Base-by-base conservation (phyloP, 2,888 invertebrate genomes). In the Neria commutata region DNA sequence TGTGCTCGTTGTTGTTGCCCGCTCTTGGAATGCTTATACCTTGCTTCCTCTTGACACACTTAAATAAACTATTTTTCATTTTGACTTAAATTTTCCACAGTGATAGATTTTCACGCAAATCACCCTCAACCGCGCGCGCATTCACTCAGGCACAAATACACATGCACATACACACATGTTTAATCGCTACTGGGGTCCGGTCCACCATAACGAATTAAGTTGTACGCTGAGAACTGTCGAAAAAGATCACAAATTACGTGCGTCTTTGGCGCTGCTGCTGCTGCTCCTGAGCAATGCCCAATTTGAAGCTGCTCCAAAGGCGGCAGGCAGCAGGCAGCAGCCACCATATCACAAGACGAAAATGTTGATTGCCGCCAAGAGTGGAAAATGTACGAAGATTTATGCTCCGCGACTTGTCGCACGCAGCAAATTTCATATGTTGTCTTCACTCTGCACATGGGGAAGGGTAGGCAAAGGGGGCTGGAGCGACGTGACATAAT, bases 231-330 rank as follows among this genome's bases (percentile, higher is more conserved):
- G 29, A 29, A 11, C 29, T 29, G 6, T 29, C 11, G 17, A 60
- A 60, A 45, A 57, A 33, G 61, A 65, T 60, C 74, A 69, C 75
- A 74, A 71, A 71, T 71, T 73, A 75, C 69, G 67, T 72, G 75
- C 71, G 72, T 71, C 67, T 71, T 71, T 74, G 10, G 40, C 23
- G 50, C 33, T 19, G 53, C 51, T 37, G 37, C 19, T 52, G 45
- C 17, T 49, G 16, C 14, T 8, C 19, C 19, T 1, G 29, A 37
- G 16, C 11, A 26, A 19, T 26, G 11, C 16, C n/a, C 52, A 23
- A 26, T 16, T 25, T 24, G 23, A 11, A 46, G 33, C 17, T 16
- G 33, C 29, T 17, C 5, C 34, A 11, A 48, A 50, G 33, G 14
- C 23, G 8, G 34, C 19, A 11, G 33, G 3, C 34, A 17, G 14